Evolutionary conservation across 1,140 invertebrate genomes (phyloP).

Genomic region (Prorops nasuta): DNA sequence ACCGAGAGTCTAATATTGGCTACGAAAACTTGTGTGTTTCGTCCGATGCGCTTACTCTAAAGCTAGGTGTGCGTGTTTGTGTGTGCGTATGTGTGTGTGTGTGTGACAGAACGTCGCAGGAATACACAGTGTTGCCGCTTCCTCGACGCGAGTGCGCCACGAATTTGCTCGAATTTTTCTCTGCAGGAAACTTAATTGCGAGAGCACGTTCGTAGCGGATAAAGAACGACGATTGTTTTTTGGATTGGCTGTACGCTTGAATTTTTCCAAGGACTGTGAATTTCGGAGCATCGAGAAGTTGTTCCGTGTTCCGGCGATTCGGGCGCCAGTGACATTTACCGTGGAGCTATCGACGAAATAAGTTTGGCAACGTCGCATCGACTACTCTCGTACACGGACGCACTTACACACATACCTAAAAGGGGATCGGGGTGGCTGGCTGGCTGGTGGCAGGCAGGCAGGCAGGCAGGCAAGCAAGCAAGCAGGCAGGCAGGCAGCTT

Average conservation of each 20-base stretch:
- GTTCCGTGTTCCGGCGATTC: too few relatives aligned
- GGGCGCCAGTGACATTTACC: slow-evolving; percentile 30
- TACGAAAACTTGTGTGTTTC: slow-evolving; percentile 11
- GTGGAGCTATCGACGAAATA: slow-evolving; percentile 28
- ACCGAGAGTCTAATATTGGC: slow-evolving; percentile 12
- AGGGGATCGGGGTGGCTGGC: slow-evolving; percentile 39
- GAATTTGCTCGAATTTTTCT: too few relatives aligned
- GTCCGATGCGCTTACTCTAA: neutral
- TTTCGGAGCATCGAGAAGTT: too few relatives aligned
- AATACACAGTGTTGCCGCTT: slow-evolving; percentile 31
- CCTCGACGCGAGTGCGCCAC: slow-evolving; percentile 19
- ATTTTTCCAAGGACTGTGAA: too few relatives aligned
- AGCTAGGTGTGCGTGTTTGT: neutral
- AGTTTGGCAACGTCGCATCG: slow-evolving; percentile 44
- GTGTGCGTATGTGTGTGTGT: slow-evolving; percentile 15
- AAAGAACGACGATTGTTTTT: too few relatives aligned
- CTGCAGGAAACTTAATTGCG: too few relatives aligned
- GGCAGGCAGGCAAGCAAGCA: slow-evolving; percentile 11
- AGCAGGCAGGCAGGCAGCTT: slow-evolving; percentile 42
- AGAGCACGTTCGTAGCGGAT: too few relatives aligned
- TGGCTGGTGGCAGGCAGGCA: slow-evolving; percentile 18
- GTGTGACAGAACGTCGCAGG: slow-evolving; percentile 38
- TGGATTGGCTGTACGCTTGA: too few relatives aligned
- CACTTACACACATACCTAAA: slow-evolving; percentile 29
- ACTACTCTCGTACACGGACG: slow-evolving; percentile 20